Base-by-base conservation (phyloP, 2,888 invertebrate genomes). In the Brachypalpus laphriformis region DNA sequence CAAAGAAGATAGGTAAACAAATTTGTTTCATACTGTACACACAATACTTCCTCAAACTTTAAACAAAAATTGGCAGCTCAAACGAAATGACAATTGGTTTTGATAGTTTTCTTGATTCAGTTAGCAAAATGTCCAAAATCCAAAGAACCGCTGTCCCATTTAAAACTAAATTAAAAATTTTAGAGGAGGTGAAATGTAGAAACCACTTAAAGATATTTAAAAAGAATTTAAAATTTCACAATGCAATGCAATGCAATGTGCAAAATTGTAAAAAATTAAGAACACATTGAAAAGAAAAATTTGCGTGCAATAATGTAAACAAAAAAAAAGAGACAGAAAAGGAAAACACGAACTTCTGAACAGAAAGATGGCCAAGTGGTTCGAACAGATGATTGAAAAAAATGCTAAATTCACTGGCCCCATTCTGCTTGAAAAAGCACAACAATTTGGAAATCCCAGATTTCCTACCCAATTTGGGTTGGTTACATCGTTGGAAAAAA, bases 361-460 rank as follows among this genome's bases (percentile, higher is more conserved):
- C 49, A 25, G 57, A 59, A 40, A 37, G 8, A 65, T 76, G 56
- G 20, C n/a, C 9, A 76, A 56, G 42, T 78, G 72, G 74, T 83
- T 83, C 49, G 74, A 74, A 54, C 54, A 74, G 20, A 63, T 83
- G 57, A 16, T 22, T 25, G 59, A 66, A 31, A 83, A 83, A 47
- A 74, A 70, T 49, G 65, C 78, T 16, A 56, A 77, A 49, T 68
- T 74, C 54, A 82, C 34, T 16, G 71, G 59, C 2, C 82, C 82
- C 28, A 61, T 72, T 22, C n/a, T 61, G 7, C 42, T 59, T 5
- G 51, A 61, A 22, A 72, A 61, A n/a, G 72, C 61, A 5, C 61
- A 72, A 61, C 47, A 72, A 28, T 40, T 18, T 54, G 11, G 31
- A 25, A 31, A 42, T 68, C 4, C 51, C 54, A n/a, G 28, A 68